A percentile compares a stretch with the other conserved stretches of the same genome.
phyloP scores from a whole-genome alignment of 2,797 vertebrate genomes.

The Borostomias antarcticus region DNA sequence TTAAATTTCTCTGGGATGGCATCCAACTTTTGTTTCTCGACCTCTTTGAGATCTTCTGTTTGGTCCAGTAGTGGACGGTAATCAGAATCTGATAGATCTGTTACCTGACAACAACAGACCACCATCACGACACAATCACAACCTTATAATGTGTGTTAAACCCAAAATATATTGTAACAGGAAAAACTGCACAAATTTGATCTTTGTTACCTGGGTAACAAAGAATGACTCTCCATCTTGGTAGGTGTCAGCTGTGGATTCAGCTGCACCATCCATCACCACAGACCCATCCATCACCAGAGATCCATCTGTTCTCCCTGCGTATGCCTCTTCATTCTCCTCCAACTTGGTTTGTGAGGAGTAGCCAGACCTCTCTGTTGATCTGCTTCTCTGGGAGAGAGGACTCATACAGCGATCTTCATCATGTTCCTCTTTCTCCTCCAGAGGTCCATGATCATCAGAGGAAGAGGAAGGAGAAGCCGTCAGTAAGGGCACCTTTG shows the following conservation, averaged over 20 bases:
- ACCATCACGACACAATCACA: not conserved
- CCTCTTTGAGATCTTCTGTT: conserved; percentile 24
- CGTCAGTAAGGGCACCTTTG: conserved; percentile 51
- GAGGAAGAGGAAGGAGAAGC: conserved; percentile 24
- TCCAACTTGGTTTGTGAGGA: conserved; percentile 21
- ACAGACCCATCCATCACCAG: conserved; percentile 12
- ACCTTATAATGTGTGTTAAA: not conserved
- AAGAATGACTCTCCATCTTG: conserved; percentile 74
- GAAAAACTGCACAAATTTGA: not conserved
- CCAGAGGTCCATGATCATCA: not conserved
- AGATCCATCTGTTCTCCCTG: no score
- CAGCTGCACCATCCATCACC: not conserved
- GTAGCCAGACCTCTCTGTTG: conserved; percentile 10
- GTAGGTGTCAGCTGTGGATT: conserved; percentile 8
- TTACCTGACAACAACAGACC: conserved; percentile 56
- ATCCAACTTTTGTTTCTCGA: conserved; percentile 28
- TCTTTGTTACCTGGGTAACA: conserved; percentile 81
- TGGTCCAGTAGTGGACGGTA: conserved; percentile 18
- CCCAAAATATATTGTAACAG: not conserved
- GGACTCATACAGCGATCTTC: not conserved
- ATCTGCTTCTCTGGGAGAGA: conserved; percentile 4
- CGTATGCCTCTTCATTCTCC: conserved; percentile 6
- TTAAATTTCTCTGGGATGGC: conserved; percentile 52
- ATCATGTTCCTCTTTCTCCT: conserved; percentile 19
- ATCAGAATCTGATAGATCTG: conserved; percentile 40